Evolutionary conservation across 2,888 invertebrate species (phyloP), one percentile per base, ranked within the genome.

Genomic region (Cylloceria caligata): DNA sequence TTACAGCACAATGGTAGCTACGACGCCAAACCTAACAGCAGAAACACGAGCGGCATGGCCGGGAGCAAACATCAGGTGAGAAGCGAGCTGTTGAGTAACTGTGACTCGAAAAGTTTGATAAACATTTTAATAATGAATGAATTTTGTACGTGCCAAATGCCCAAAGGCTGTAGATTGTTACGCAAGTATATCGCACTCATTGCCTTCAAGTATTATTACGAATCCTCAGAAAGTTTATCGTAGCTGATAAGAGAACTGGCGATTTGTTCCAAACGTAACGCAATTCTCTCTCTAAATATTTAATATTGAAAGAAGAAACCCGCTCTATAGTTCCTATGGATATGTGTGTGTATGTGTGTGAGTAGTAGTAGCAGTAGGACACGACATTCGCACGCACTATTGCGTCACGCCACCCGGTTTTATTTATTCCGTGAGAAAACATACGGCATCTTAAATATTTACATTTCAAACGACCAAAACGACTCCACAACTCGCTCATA

Each of bases 1-100:
- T 92, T 92, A 24, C 90, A 92, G 92, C 92, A 92, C 87, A 92
- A 92, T 90, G 92, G 91, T 79, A 88, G 89, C 71, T 91, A 92
- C 85, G 91, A 92, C 52, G 45, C 86, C 34, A 90, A 90, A 81
- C 85, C 91, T 82, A 91, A 91, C 85, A 64, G 81, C 49, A 81
- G 81, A 90, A 89, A 76, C 84, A 86, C 81, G 87, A 88, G 83
- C 85, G 84, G 77, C 84, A 89, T 73, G 82, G 64, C 87, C 55
- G 88, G 88, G 74, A 87, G 49, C 73, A 90, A 90, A 68, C 89
- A 90, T 65, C 88, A 88, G 85, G 89, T 89, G 76, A 86, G 83
- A 47, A 16, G 5, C 34, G 30, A 71, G 30, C n/a, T 3, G 9
- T 47, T 34, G 39, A 24, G n/a, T 64, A 64, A 39, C 21, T 62